phyloP scores from a whole-genome alignment of 2,888 invertebrate species.

The Xestia rhomboidea region DNA sequence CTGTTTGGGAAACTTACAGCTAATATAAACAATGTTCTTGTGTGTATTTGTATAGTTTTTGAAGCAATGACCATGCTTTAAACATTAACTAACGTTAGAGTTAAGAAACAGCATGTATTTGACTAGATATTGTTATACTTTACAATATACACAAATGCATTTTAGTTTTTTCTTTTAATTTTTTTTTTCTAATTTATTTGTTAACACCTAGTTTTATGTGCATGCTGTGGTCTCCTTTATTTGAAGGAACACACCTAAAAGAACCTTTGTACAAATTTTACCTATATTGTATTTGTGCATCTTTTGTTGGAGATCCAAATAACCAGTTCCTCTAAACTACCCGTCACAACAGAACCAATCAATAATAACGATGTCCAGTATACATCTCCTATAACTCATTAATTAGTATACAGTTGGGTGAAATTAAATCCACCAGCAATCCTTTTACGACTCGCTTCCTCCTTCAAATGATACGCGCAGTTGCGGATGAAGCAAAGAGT shows the following conservation, averaged over 20 bases:
- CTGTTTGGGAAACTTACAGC: too few species aligned
- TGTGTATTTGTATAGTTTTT: not conserved
- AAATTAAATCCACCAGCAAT: constrained; percentile 87
- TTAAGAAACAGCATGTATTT: not conserved
- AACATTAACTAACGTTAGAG: not conserved
- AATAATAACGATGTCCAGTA: constrained; percentile 71
- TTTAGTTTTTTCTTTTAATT: too few species aligned
- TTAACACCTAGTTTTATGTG: too few species aligned
- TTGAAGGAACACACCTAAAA: too few species aligned
- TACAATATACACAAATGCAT: too few species aligned
- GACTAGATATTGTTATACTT: not conserved
- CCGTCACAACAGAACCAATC: constrained; percentile 53
- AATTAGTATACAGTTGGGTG: constrained; percentile 81
- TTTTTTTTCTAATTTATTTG: too few species aligned
- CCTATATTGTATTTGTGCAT: too few species aligned
- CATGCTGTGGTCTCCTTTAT: too few species aligned
- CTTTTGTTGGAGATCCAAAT: too few species aligned
- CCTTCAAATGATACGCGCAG: constrained; percentile 76
- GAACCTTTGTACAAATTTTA: too few species aligned
- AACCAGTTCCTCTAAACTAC: constrained; percentile 5
- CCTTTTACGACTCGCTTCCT: constrained; percentile 87
- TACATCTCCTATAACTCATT: constrained; percentile 80
- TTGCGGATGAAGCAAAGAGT: constrained; percentile 42
- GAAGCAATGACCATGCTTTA: not conserved
- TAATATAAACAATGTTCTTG: too few species aligned